Evolutionary conservation across 2,888 invertebrate genomes (phyloP), one percentile per base, ranked within the genome.

Genomic region (Hirtodrosophila alboralis): DNA sequence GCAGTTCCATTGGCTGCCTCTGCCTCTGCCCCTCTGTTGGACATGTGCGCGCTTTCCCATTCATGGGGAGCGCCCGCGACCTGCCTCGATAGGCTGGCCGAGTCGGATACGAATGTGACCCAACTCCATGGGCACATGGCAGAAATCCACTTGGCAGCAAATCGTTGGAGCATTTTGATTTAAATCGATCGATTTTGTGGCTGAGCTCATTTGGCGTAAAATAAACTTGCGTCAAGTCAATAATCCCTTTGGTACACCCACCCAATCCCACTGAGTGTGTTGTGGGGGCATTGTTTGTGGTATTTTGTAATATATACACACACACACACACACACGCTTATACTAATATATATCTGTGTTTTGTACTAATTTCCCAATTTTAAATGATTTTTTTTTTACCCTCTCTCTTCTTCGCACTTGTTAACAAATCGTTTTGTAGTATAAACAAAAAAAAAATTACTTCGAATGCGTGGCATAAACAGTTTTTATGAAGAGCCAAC

Each of bases 111-210:
- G 28, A 48, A 57, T 18, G 4, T 58, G 66, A 48, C 58, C 65
- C 64, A 54, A 49, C 49, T 31, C 44, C 23, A 57, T 9, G 30
- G 33, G 26, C 37, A 53, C 34, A 28, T 31, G 27, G 27, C 47
- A 61, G 30, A 54, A 47, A 68, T 61, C 51, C 61, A 72, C 68
- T 58, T 64, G 57, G 59, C 65, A 53, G 60, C 71, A 45, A 68
- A 49, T 49, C 36, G 69, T 47, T 56, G 54, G 10, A 63, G 64
- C 69, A 70, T 68, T 83, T 78, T 85, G 79, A 78, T 83, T 83
- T 79, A 83, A 86, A 83, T 75, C 81, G 85, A 86, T 83, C 74
- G 70, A 85, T 86, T 84, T 73, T 86, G 83, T 66, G 83, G 83
- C 65, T 70, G 75, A 79, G 76, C 85, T 83, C 84, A 86, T 86